These are phyloP conservation scores for Drosophila cognata DNA, from an alignment of 2,888 invertebrate genomes.

Conservation along the genomic window DNA sequence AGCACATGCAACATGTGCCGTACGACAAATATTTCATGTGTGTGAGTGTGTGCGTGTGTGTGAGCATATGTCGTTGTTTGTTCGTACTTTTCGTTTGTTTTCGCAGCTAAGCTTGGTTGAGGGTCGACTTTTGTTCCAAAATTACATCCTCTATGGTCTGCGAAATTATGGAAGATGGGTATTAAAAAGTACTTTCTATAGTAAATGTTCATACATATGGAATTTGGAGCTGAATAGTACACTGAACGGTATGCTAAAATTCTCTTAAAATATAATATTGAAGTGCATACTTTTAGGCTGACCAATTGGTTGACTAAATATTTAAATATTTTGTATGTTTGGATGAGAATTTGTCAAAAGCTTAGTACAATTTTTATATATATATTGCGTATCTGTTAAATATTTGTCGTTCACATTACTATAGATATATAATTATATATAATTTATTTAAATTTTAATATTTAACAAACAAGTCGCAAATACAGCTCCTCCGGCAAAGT, in stretches of 20 bases:
- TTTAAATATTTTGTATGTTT: slow-evolving; percentile 1
- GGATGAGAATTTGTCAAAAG: neutral
- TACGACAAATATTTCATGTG: slow-evolving; percentile 3
- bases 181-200: neutral
- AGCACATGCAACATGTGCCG: slow-evolving; percentile 35
- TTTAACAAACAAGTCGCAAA: slow-evolving; percentile 11
- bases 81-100: slow-evolving; percentile 10
- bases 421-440: neutral
- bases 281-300: slow-evolving; percentile 60
- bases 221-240: neutral
- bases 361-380: neutral
- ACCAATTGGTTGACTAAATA: neutral
- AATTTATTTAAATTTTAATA: neutral
- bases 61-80: neutral
- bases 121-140: slow-evolving; percentile 5
- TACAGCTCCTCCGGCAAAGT: slow-evolving; percentile 52
- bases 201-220: neutral
- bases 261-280: neutral
- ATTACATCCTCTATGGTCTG: neutral
- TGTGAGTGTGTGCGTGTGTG: neutral
- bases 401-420: neutral
- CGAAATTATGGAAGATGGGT: neutral
- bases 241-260: neutral
- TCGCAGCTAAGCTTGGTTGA: slow-evolving; percentile 5
- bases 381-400: neutral